Base-by-base conservation (phyloP, 2,113 vertebrate genomes). In the Galeopterus variegatus region DNA sequence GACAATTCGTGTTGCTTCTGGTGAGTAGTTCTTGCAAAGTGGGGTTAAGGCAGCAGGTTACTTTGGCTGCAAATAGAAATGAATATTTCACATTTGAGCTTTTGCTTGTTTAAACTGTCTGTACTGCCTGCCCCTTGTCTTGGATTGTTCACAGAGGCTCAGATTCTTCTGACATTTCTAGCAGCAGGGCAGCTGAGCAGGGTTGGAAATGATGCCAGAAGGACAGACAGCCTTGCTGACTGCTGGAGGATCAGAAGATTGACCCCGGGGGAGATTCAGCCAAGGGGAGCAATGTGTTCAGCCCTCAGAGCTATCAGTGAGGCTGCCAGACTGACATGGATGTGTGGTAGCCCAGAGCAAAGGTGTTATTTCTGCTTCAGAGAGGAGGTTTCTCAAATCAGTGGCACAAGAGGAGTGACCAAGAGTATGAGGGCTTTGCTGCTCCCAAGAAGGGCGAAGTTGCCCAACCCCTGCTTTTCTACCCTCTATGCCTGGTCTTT, bases 11-110 rank as follows among this genome's bases (percentile, higher is more conserved):
- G 33, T 94, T 81, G 56, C 52, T 54, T 94, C 56, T 82, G n/a
- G 48, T 62, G n/a, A 79, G 41, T 89, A 48, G n/a, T 81, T 94
- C 54, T 81, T 96, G 3, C 4, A 52, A 83, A 82, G 36, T 75
- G 10, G 28, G 31, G 33, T 81, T 8, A 17, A 73, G 48, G 85
- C 17, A 8, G 54, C 60, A 65, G 36, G 56, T 82, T 93, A 8
- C 73, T 88, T 73, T 94, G 60, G 54, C 88, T 90, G 21, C 23
- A 84, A n/a, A 48, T 41, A 94, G 85, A 92, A 86, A 72, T 94
- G 76, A 94, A 6, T 76, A 56, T 92, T 97, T 92, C 81, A 54
- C 3, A 45, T 67, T 72, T 94, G 80, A 88, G n/a, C 18, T 96
- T 93, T 94, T 85, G 60, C 60, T 94, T 95, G 14, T 96, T 45